These are phyloP conservation scores for Meteorus colon DNA, from an alignment of 2,888 invertebrate genomes.

Conservation along the genomic window DNA sequence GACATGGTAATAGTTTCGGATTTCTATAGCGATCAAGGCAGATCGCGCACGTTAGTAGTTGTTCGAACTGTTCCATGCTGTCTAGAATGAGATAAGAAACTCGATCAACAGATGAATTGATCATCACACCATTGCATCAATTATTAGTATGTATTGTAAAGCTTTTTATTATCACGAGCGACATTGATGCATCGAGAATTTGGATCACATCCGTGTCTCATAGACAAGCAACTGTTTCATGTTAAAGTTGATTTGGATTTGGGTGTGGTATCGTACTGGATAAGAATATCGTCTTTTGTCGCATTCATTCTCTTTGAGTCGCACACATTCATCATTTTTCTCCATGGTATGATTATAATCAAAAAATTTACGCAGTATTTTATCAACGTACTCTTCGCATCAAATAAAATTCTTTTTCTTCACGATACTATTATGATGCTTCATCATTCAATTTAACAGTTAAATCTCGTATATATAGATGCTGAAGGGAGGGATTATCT, in stretches of 20 bases:
- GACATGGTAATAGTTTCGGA: conserved; percentile 99
- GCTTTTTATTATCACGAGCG: too few species aligned
- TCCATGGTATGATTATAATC: neutral
- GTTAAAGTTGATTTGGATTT: conserved; percentile 53
- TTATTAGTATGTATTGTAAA: too few species aligned
- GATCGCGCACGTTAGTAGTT: conserved; percentile 97
- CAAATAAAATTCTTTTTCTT: too few species aligned
- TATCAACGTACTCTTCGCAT: neutral
- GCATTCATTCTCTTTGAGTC: conserved; percentile 30
- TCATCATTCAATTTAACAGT: neutral
- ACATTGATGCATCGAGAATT: too few species aligned
- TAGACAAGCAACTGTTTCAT: conserved; percentile 65
- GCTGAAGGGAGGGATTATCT: neutral
- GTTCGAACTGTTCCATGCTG: conserved; percentile 96
- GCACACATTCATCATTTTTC: conserved; percentile 24
- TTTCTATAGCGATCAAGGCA: conserved; percentile 97
- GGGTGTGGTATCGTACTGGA: conserved; percentile 23
- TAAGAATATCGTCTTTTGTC: conserved; percentile 13
- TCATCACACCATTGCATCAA: neutral
- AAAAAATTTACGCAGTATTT: neutral
- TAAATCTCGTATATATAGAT: neutral
- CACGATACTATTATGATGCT: neutral
- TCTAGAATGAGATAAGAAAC: conserved; percentile 53
- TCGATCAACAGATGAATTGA: conserved; percentile 17
- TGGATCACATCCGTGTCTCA: conserved; percentile 49